Base-by-base conservation (phyloP, 1,140 invertebrate species). In the Musca domestica region DNA sequence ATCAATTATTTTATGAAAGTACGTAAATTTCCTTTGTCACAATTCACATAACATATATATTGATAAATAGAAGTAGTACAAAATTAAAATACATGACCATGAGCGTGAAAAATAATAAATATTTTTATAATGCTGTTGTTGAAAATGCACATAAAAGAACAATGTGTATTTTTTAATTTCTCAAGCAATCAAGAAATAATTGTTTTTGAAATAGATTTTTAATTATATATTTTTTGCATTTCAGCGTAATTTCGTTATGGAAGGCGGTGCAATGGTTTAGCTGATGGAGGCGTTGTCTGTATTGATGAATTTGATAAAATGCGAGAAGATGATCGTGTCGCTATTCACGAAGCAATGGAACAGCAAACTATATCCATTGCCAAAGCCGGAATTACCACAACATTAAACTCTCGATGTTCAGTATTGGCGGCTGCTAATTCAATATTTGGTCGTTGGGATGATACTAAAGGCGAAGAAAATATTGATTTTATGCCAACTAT, bases 221-320 rank as follows among this genome's bases (percentile, higher is more conserved):
- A n/a, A 20, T 22, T 23, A 30, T 23, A 61, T 70, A 69, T 68
- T 51, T 71, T 23, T 27, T 34, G 2, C 30, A 27, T 19, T 81
- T 6, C 78, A 97, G 95, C 88, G 95, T 51, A 98, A 97, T 80
- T 99, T 99, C 83, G 90, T 99, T 3, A 96, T 99, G 93, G 98
- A 99, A 86, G 98, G 98, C 15, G 98, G 98, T 34, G 98, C 98
- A 7, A 99, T 99, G 98, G 98, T 99, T 83, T 99, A 34, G 98
- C 98, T 25, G 98, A 99, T 85, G 97, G 97, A 34, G 98, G 98
- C 41, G 96, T 99, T 10, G 97, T 99, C 1, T 99, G 98, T 80
- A 99, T 99, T 82, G 98, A 99, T 82, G 98, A 99, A 82, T 99
- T 99, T 84, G 98, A 99, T 83, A 99, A 99, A 85, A 99, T 99